Base-by-base conservation (phyloP, 2,888 invertebrate genomes). In the Zhengitettix transpicula region DNA sequence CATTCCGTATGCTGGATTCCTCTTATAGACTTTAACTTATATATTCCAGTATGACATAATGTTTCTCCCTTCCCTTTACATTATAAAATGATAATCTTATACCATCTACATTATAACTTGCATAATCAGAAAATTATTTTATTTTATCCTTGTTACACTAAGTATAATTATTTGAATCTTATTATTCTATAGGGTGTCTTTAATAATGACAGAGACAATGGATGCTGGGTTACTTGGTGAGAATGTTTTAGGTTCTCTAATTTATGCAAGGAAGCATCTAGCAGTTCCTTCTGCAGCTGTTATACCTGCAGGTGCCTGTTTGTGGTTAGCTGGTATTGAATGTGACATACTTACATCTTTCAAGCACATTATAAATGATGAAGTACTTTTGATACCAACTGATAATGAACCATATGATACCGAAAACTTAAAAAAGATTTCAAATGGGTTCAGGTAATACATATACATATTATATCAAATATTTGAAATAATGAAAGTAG, bases 191-290 rank as follows among this genome's bases (percentile, higher is more conserved):
- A 74, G 75, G 67, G 77, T 79, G 17, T 78, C 82, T 58, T 70
- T 89, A 54, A 71, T 89, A 58, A 77, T 89, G 1, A 87, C 87
- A 3, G 89, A 91, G 73, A 81, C 84, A 64, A 85, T 90, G 74
- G 90, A 90, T 75, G 83, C 85, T 56, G 89, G 84, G 0, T 69
- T 89, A 40, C 83, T 90, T 71, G 89, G 90, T 1, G 90, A 90
- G 72, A 78, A 81, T 66, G 77, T 84, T 44, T 70, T 90, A 53
- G 76, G 80, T 65, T 81, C 83, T 16, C 69, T 88, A 52, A 71
- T 78, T 52, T 84, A 89, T 73, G 87, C 87, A 9, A 84, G 84
- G 79, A 73, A 80, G 60, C 71, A 80, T 65, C 74, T 89, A 53
- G 69, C 87, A 17, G 67, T 72, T 42, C 72, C 73, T 12, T 59